Conservation (phyloP, 2,113 vertebrate species). For the Lamprotornis superbus region DNA sequence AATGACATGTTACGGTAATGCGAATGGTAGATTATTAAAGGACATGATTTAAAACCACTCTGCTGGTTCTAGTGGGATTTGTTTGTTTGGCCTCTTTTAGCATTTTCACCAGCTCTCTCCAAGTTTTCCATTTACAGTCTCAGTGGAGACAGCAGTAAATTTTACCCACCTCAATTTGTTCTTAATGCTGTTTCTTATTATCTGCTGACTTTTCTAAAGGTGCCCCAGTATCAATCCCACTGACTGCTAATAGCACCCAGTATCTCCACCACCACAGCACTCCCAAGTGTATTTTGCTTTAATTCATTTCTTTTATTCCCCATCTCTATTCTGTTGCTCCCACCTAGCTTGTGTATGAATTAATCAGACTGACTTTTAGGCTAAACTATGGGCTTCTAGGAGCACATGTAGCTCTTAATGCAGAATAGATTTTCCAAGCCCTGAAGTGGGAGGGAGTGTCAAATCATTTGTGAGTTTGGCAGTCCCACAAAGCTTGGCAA, state of each 20-base stretch:
- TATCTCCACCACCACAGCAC: background rate
- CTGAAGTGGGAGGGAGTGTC: background rate
- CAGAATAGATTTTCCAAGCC: background rate
- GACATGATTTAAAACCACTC: conserved; percentile 25
- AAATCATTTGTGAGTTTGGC: background rate
- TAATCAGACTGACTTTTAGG: background rate
- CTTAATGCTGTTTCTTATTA: background rate
- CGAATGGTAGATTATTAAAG: conserved; percentile 29
- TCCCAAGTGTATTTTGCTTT: background rate
- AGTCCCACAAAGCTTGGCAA: background rate
- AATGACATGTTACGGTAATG: conserved; percentile 3
- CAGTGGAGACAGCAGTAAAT: background rate
- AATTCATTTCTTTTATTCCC: background rate
- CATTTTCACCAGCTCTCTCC: background rate
- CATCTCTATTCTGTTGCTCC: background rate
- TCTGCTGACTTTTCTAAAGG: background rate
- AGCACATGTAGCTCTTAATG: background rate
- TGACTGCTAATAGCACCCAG: background rate
- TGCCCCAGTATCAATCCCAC: background rate
- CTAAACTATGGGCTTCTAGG: background rate
- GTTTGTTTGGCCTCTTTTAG: conserved; percentile 13
- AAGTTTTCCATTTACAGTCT: background rate
- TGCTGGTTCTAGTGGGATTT: background rate
- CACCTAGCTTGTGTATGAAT: background rate
- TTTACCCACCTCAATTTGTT: background rate